Base-by-base conservation (phyloP, 2,113 vertebrate genomes). In the Ictalurus furcatus region DNA sequence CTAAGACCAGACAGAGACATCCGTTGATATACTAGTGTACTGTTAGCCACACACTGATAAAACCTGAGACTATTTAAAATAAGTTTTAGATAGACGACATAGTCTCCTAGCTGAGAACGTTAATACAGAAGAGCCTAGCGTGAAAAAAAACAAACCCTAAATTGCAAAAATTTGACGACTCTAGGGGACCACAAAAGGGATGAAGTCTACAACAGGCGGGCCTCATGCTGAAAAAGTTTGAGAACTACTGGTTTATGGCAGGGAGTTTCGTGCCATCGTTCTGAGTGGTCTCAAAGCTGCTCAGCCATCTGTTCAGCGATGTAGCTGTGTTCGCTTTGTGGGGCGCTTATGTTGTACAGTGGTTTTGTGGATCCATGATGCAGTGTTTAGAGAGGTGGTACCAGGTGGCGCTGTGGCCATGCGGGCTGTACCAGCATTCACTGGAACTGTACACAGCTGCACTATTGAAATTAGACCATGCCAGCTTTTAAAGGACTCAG, bases 301-400 rank as follows among this genome's bases (percentile, higher is more conserved):
- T 79, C 23, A 54, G 12, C 44, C 48, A 79, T 79, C 76, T 54
- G 73, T 44, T 76, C 37, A 76, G 37, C 4, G 11, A 76, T 48
- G 40, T 76, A 23, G 44, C 21, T 44, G 40, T 48, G 40, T 76
- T 76, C 37, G 4, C 21, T 23, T 23, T 76, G 40, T 76, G 40
- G 73, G 37, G 73, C 19, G 40, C 21, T 52, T n/a, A 48, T 79
- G 48, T 1, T n/a, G 44, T 48, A 54, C 13, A 52, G 44, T 54
- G 48, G 44, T n/a, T 52, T 76, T 76, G 73, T 76, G 21, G 73
- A 76, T 76, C 76, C 25, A n/a, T 76, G 48, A 13, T 79, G 76
- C 48, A 28, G 48, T 2, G 6, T 54, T n/a, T 25, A 79, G 76
- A 7, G 76, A 79, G 44, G 2, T 79, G 25, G 40, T 78, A 78